Conservation (phyloP, 2,113 vertebrate genomes). For the Pyxicephalus adspersus region DNA sequence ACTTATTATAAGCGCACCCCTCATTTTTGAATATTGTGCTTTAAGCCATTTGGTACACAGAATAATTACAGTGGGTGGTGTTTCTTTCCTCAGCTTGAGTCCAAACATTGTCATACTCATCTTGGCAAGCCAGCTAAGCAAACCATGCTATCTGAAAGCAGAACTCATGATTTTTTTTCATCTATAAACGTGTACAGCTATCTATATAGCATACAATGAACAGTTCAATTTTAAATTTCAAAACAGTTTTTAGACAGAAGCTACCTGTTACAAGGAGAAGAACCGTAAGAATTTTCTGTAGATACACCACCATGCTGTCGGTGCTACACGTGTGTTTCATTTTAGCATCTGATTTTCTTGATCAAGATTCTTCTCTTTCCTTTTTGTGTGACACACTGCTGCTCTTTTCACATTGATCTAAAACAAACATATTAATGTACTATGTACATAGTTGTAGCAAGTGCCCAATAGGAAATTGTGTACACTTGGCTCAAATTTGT, state of each 20-base stretch:
- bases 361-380: neutral
- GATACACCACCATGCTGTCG: conserved; percentile 1
- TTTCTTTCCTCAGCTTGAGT: too few relatives aligned
- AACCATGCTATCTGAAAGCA: too few relatives aligned
- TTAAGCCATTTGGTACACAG: too few relatives aligned
- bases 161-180: too few relatives aligned
- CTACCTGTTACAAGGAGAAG: conserved; percentile 36
- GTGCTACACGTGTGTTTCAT: neutral
- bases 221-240: too few relatives aligned
- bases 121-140: too few relatives aligned
- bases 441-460: conserved; percentile 30
- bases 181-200: too few relatives aligned
- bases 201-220: too few relatives aligned
- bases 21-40: too few relatives aligned
- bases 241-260: neutral
- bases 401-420: conserved; percentile 40
- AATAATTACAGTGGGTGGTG: too few relatives aligned
- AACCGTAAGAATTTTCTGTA: neutral
- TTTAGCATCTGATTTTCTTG: neutral
- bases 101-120: too few relatives aligned
- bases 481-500: conserved; percentile 42
- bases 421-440: conserved; percentile 45
- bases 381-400: conserved; percentile 42
- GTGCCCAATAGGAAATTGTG: conserved; percentile 39
- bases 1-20: too few relatives aligned